A percentile compares a stretch with the other conserved stretches of the same genome.
Evolutionary conservation across 2,113 vertebrate genomes (phyloP).

Genomic region (Agelaius phoeniceus): DNA sequence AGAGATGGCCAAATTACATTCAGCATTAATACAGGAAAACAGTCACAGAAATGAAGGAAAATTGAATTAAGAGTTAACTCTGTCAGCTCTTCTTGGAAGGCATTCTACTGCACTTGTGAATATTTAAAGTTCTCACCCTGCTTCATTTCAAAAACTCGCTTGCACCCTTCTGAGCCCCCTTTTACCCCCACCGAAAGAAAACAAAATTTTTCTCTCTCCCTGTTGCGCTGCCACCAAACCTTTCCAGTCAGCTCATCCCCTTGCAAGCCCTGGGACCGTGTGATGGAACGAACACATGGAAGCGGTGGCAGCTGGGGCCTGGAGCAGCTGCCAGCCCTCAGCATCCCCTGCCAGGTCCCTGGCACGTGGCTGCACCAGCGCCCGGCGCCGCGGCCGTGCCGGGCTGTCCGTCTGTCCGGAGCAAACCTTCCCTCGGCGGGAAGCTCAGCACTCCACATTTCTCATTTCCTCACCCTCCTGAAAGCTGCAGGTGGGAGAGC

Average conservation of each 20-base stretch:
- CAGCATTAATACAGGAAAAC: background rate
- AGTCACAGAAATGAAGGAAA: background rate
- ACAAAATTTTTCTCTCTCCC: accelerated
- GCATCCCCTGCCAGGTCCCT: accelerated
- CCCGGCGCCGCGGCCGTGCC: background rate
- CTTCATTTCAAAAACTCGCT: background rate
- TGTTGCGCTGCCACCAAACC: accelerated
- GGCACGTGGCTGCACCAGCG: background rate
- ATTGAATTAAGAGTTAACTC: background rate
- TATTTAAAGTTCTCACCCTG: background rate
- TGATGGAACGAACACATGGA: background rate
- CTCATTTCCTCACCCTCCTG: background rate
- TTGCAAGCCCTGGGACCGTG: background rate
- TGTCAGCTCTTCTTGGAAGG: background rate
- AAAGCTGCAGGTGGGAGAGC: background rate
- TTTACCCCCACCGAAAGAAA: background rate
- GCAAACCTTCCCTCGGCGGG: background rate
- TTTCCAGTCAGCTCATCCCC: accelerated
- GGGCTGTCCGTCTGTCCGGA: background rate
- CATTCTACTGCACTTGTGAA: background rate
- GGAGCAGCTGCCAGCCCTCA: background rate
- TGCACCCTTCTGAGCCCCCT: background rate
- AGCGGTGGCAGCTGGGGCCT: background rate
- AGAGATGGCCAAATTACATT: background rate
- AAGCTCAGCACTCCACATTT: background rate